Evolutionary conservation across 2,797 vertebrate species (phyloP).

Genomic region (Jordanella pulchra): DNA sequence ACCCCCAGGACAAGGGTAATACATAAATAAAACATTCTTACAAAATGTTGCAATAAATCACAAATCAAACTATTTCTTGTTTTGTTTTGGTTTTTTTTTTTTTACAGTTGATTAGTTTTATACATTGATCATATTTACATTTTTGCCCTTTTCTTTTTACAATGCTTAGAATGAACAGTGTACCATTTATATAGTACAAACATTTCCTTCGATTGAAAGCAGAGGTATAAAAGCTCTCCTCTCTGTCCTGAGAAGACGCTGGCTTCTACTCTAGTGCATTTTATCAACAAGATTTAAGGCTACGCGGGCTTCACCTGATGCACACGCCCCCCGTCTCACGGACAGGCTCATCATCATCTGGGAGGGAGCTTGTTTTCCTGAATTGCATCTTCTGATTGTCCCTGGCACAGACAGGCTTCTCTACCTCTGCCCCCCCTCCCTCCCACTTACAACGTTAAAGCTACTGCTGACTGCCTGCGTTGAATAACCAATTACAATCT

Average conservation of each 20-base stretch:
- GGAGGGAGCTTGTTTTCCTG: constrained; percentile 48
- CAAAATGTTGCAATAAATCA: constrained; percentile 85
- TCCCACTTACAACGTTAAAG: constrained; percentile 48
- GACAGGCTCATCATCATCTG: constrained; percentile 57
- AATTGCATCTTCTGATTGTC: constrained; percentile 65
- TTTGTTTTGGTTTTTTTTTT: constrained; percentile 67
- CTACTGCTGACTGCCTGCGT: constrained; percentile 53
- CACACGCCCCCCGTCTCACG: constrained; percentile 44
- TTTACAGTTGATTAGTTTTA: constrained; percentile 84
- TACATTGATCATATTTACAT: constrained; percentile 83
- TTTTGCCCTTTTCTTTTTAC: constrained; percentile 77
- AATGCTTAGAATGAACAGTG: constrained; percentile 73
- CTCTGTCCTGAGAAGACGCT: constrained; percentile 76
- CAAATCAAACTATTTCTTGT: constrained; percentile 69
- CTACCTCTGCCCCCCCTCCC: constrained; percentile 16
- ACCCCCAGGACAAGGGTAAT: constrained; percentile 76
- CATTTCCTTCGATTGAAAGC: constrained; percentile 66
- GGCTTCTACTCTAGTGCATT: constrained; percentile 81
- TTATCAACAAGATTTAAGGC: constrained; percentile 74
- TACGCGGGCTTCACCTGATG: constrained; percentile 67
- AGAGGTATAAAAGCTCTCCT: constrained; percentile 77
- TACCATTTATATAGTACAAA: constrained; percentile 72
- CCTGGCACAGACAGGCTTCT: constrained; percentile 40
- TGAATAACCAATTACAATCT: constrained; percentile 67
- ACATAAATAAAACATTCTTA: constrained; percentile 96